Base-by-base conservation (phyloP, 2,113 vertebrate species). In the Glaucidium brasilianum region DNA sequence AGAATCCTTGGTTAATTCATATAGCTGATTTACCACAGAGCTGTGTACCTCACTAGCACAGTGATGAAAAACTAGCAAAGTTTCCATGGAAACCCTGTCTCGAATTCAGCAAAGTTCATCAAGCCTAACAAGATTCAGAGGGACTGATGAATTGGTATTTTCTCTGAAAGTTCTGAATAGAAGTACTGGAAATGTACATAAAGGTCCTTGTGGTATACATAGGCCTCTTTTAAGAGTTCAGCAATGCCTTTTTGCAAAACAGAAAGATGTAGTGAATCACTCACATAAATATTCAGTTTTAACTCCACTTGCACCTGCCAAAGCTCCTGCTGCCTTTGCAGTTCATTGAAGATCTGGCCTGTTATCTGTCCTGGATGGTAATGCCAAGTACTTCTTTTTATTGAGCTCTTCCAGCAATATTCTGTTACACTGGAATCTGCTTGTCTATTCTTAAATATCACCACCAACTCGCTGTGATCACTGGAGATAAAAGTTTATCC, bases 31-130 rank as follows among this genome's bases (percentile, higher is more conserved):
- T 79, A 5, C 14, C 66, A 85, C 60, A 68, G 62, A 94, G 52
- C 55, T 91, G 6, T 82, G 39, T 9, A 88, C 35, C 20, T 76
- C 55, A 90, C 58, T 53, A 88, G 41, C 59, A 56, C 22, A 50
- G 26, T 30, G 25, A 68, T 62, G 35, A 63, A 75, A 88, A 62
- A 75, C 10, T 14, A 76, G 35, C 37, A 62, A 88, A 14, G 90
- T 96, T 90, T 88, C 93, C 85, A 94, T 97, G 90, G 95, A 96
- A 96, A 96, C 85, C 3, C 37, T 90, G 41, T 88, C 55, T 50
- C 76, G 45, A 93, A 96, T 92, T 95, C 67, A 77, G n/a, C 50
- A 59, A 96, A 93, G 90, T 96, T 96, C 62, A 93, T 96, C 91
- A 96, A 90, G 52, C 30, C 66, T 93, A 88, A 90, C 39, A 73